Base-by-base conservation (phyloP, 2,888 invertebrate species). In the Willowsia nigromaculata region DNA sequence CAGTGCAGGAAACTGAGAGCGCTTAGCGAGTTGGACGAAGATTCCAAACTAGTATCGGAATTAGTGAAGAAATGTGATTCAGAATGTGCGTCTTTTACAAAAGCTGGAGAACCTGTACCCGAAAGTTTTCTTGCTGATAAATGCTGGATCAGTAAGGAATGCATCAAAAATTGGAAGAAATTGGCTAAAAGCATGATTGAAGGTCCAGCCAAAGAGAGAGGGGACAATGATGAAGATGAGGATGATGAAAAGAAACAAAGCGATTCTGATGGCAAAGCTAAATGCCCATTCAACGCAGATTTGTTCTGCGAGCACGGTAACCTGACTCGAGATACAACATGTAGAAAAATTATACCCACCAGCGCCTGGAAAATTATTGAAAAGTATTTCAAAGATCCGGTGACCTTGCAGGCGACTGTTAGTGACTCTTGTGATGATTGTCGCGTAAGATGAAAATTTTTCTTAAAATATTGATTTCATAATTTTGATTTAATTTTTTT, bases 311-410 rank as follows among this genome's bases (percentile, higher is more conserved):
- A 65, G 43, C 86, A 86, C 68, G 87, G 87, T 80, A 93, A 94
- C 30, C 92, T 95, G 40, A 93, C 92, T 74, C 93, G 94, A 4
- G 94, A 94, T 84, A 93, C 93, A 74, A 93, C 92, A 22, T 92
- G 93, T 81, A 93, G 95, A 76, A 94, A 94, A 92, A 93, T 95
- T 37, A 94, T 95, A 9, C 94, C 95, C 0, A 92, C 93, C 6
- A 93, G 94, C 90, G 95, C 94, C 1, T 95, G 95, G 95, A 90
- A 93, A 33, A 94, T 95, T 88, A 93, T 95, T 25, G 93, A 93
- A 90, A 94, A 94, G 82, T 95, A 94, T 92, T 94, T 94, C 91
- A 94, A 94, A 1, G 91, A 93, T n/a, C 93, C 93, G 47, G 93
- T 93, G 4, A 93, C 93, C 80, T 93, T 93, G 89, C 65, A 86